phyloP scores from a whole-genome alignment of 2,888 invertebrate species.

The Mesoligia furuncula region DNA sequence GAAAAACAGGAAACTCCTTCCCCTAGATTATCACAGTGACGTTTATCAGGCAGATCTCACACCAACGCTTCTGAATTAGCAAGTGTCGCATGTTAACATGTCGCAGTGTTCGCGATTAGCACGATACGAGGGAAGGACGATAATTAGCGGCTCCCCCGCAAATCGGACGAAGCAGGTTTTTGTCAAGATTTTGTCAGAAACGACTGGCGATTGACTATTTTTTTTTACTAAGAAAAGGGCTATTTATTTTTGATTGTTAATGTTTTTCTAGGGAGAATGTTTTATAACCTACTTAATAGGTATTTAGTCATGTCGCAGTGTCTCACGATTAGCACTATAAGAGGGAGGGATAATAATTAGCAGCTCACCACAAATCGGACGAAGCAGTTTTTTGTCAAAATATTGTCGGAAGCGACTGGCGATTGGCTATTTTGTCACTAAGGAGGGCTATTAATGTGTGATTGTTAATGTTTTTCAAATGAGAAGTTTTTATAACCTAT shows the following conservation, averaged over 20 bases:
- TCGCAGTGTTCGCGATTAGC: conserved; percentile 75
- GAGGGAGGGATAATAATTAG: too few species aligned
- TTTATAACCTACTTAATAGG: background rate
- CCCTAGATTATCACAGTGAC: conserved; percentile 64
- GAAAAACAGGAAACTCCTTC: conserved; percentile 17
- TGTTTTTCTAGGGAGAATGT: background rate
- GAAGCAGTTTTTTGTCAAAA: background rate
- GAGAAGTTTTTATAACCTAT: background rate
- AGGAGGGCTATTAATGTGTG: too few species aligned
- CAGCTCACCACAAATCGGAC: background rate
- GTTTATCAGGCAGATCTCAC: conserved; percentile 78
- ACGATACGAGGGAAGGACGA: conserved; percentile 61
- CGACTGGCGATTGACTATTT: background rate
- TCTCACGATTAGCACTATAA: too few species aligned
- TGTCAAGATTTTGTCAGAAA: conserved; percentile 52
- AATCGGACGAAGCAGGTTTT: conserved; percentile 59
- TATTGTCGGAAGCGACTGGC: background rate
- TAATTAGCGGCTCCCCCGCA: conserved; percentile 64
- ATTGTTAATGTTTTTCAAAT: background rate
- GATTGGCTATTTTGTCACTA: too few species aligned
- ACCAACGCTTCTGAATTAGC: conserved; percentile 69
- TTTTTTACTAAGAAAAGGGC: too few species aligned
- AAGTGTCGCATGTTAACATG: conserved; percentile 69
- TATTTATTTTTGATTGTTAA: background rate
- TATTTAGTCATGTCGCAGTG: too few species aligned